These are phyloP conservation scores for Digitonthophagus gazella DNA, from an alignment of 2,888 invertebrate genomes.

Conservation along the genomic window DNA sequence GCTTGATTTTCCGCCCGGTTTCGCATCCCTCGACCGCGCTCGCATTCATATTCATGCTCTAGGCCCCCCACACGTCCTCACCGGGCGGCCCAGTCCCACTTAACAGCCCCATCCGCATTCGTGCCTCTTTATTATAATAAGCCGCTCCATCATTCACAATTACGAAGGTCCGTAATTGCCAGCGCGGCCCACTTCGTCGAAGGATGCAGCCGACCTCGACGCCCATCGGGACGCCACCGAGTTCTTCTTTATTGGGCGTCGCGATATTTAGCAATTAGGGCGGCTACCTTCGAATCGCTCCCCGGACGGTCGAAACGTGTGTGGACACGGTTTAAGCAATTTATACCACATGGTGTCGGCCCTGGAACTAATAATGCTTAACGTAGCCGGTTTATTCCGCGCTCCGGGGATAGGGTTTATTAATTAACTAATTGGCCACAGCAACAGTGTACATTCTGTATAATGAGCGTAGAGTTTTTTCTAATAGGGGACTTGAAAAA, in stretches of 20 bases:
- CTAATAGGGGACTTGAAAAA: too few species aligned
- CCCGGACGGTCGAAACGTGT: not conserved
- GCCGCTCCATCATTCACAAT: slow-evolving; percentile 24
- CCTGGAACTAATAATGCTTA: not conserved
- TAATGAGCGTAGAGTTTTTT: not conserved
- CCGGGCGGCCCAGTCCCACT: slow-evolving; percentile 36
- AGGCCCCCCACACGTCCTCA: slow-evolving; percentile 18
- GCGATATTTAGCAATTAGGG: slow-evolving; percentile 4
- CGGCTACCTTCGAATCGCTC: not conserved
- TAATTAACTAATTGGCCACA: not conserved
- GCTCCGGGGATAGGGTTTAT: not conserved
- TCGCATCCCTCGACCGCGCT: slow-evolving; percentile 39
- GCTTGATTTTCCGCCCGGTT: slow-evolving; percentile 47
- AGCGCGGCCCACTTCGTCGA: not conserved
- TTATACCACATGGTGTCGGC: not conserved
- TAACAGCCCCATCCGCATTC: not conserved
- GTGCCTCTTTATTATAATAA: slow-evolving; percentile 23
- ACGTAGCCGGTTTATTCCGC: not conserved
- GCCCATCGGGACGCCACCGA: not conserved
- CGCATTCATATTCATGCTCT: slow-evolving; percentile 44
- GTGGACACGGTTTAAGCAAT: not conserved
- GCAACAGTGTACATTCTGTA: not conserved
- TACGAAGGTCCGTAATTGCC: slow-evolving; percentile 41
- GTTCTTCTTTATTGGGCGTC: slow-evolving; percentile 2
- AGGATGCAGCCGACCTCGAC: not conserved